These are phyloP conservation scores for Luehdorfia chinensis DNA, from an alignment of 1,140 invertebrate genomes.

Conservation along the genomic window DNA sequence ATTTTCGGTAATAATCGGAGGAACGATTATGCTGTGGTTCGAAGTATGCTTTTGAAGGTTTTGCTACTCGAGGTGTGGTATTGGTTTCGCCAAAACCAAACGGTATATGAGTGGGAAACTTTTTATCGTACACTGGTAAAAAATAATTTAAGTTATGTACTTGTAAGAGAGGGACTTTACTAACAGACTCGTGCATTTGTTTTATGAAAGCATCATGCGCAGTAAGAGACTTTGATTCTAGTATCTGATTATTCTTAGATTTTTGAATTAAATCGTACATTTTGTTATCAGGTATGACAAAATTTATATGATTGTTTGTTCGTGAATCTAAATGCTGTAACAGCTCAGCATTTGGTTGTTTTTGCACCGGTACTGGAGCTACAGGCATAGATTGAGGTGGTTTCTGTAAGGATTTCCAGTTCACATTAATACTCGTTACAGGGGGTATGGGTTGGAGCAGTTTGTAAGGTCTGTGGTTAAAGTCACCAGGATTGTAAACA, in stretches of 20 bases:
- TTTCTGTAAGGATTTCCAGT: constrained; percentile 19
- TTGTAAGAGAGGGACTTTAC: constrained; percentile 42
- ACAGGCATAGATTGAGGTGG: constrained; percentile 1
- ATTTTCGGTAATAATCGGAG: constrained; percentile 9
- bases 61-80: not conserved
- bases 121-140: constrained; percentile 34
- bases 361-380: not conserved
- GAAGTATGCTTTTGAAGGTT: constrained; percentile 24
- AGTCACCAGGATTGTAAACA: constrained; percentile 27
- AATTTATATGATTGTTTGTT: constrained; percentile 23
- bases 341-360: not conserved
- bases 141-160: constrained; percentile 43
- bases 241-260: constrained; percentile 17
- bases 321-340: not conserved
- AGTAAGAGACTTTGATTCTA: constrained; percentile 23
- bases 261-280: constrained; percentile 30
- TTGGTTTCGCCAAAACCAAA: constrained; percentile 17
- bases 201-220: constrained; percentile 27
- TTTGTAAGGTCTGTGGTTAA: constrained; percentile 36
- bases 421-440: constrained; percentile 22
- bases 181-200: constrained; percentile 32
- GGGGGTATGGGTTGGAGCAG: constrained; percentile 40
- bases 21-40: constrained; percentile 20
- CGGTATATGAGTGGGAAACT: constrained; percentile 8
- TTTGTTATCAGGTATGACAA: constrained; percentile 35